These are phyloP conservation scores for Siderastrea siderea DNA, from an alignment of 92 coral and sea anemone species.

Conservation along the genomic window DNA sequence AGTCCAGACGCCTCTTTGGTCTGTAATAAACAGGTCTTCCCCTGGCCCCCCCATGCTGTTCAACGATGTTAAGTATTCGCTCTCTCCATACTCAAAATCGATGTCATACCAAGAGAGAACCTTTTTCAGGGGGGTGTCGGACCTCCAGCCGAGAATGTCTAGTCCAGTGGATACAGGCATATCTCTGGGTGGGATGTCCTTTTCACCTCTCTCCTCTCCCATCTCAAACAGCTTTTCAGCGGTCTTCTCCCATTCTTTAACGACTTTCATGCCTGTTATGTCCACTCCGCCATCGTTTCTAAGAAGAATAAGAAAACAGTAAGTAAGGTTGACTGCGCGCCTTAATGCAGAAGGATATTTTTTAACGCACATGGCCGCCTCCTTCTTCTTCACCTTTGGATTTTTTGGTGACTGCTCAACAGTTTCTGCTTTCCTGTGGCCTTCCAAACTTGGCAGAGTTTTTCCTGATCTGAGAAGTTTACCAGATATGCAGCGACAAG, in stretches of 20 bases:
- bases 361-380: no score
- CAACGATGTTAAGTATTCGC: not conserved
- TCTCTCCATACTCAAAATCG: slow-evolving; percentile 8
- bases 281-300: not conserved
- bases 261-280: not conserved
- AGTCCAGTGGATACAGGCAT: not conserved
- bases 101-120: slow-evolving; percentile 7
- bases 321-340: no score
- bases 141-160: not conserved
- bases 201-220: not conserved
- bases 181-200: not conserved
- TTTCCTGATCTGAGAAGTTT: no score
- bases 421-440: no score
- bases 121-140: slow-evolving; percentile 15
- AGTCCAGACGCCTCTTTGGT: slow-evolving; percentile 2
- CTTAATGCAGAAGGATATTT: no score
- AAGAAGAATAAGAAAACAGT: not conserved
- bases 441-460: no score
- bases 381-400: no score
- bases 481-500: no score
- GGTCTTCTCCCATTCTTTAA: not conserved
- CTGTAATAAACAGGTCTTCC: slow-evolving; percentile 1
- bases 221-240: not conserved
- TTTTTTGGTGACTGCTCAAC: no score
- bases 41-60: not conserved